Evolutionary conservation across 37 sponge, comb jelly and placozoan species (phyloP), one percentile per base, ranked within the genome.

Genomic region (Geodia barretti): DNA sequence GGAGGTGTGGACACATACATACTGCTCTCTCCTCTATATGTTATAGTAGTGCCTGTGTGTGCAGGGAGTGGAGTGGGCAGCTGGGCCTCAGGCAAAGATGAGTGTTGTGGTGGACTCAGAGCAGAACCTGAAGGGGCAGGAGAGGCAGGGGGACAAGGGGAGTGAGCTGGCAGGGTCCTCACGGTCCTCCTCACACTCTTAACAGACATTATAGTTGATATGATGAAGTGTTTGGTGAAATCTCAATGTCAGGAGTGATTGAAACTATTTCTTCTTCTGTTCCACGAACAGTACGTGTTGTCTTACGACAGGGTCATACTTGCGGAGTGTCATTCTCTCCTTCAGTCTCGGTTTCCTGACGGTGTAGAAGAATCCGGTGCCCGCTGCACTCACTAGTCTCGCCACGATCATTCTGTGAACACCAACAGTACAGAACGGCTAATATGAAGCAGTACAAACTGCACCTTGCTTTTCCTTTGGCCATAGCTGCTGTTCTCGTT

Each of bases 291-390:
- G 71, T 7, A 95, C 95, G 76, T 95, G 95, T 66, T 92, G 60
- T 68, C 86, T 84, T 31, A 95, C 95, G 60, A 84, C 63, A 25
- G 96, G 96, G 62, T 95, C 96, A 64, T 95, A 95, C 67, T 95
- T 95, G n/a, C 93, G 72, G 23, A 95, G 80, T 5, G 70, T 78
- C 96, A 95, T 92, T 43, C 41, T 81, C 14, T 89, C 90, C 41
- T 67, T 82, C 30, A 64, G 34, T 73, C 87, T 76, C 33, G 87
- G 90, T 72, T 82, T 92, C 42, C 79, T 76, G 20, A 92, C 42
- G 23, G 93, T 89, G 74, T 95, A 95, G 82, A 71, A 95, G 81
- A 61, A 95, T 3, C 96, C 96, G 35, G 96, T 95, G 7, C 96
- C 96, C 31, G 96, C 96, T n/a, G 93, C 93, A 82, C 96, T 95